phyloP scores from a whole-genome alignment of 1,140 invertebrate genomes.

The Dermatophagoides farinae region DNA sequence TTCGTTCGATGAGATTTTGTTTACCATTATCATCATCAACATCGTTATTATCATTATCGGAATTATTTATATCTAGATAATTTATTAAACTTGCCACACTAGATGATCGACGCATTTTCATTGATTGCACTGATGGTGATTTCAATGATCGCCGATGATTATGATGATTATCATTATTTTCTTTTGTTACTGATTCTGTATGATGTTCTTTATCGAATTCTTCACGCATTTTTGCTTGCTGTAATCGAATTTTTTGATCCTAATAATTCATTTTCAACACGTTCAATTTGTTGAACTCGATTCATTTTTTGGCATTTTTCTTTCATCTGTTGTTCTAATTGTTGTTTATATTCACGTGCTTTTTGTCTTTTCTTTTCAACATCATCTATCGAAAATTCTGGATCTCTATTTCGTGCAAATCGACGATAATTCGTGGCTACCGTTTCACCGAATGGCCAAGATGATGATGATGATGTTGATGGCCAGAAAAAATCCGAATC shows the following conservation, averaged over 20 bases:
- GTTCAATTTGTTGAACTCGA: neutral
- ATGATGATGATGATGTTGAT: too few relatives aligned
- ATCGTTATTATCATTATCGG: neutral
- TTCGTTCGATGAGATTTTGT: too few relatives aligned
- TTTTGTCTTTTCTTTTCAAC: neutral
- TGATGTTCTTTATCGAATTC: conserved; percentile 1
- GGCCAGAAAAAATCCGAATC: too few relatives aligned
- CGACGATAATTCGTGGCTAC: neutral
- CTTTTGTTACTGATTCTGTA: too few relatives aligned
- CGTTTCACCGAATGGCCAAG: too few relatives aligned
- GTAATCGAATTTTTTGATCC: neutral
- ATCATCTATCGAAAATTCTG: neutral
- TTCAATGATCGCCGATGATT: neutral
- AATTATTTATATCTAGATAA: neutral
- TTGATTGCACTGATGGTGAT: neutral
- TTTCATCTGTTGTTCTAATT: neutral
- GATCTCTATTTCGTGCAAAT: neutral
- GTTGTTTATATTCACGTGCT: neutral
- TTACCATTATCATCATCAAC: too few relatives aligned
- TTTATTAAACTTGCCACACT: too few relatives aligned
- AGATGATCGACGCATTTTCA: neutral
- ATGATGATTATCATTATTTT: neutral
- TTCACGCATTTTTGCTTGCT: neutral
- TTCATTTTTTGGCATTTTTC: neutral
- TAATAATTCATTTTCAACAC: neutral